Conservation (phyloP, 2,113 vertebrate species). For the Todiramphus saurophagus region DNA sequence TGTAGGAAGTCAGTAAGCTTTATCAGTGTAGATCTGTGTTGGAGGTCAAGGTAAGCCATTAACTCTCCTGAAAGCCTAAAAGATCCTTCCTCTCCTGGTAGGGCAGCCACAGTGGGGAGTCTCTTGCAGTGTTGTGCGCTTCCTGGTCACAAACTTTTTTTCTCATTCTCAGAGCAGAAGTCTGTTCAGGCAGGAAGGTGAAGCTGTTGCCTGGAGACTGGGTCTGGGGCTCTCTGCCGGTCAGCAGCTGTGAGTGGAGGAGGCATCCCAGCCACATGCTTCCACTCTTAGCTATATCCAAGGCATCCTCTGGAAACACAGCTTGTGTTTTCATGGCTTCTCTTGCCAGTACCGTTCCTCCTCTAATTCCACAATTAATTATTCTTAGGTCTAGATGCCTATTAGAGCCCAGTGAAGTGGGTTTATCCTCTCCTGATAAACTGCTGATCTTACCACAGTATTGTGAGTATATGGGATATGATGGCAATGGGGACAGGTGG, state of each 20-base stretch:
- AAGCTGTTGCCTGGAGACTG: neutral
- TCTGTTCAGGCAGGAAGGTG: neutral
- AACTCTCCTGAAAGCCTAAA: neutral
- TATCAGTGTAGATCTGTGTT: neutral
- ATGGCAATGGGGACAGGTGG: neutral
- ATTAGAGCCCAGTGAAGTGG: neutral
- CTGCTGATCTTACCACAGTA: neutral
- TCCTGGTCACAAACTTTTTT: neutral
- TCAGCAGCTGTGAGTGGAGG: neutral
- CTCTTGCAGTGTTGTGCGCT: neutral
- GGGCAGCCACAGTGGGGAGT: neutral
- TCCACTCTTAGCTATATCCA: neutral
- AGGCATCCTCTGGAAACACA: neutral
- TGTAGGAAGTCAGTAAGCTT: neutral
- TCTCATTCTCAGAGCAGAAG: neutral
- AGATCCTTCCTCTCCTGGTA: neutral
- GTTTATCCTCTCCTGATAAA: neutral
- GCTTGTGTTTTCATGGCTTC: neutral
- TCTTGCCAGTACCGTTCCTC: neutral
- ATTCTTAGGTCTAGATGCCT: neutral
- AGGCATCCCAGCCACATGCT: neutral
- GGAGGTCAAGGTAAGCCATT: neutral
- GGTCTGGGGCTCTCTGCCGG: neutral
- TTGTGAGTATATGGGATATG: neutral
- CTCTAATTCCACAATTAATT: neutral